Evolutionary conservation across 2,888 invertebrate genomes (phyloP).

Genomic region (Agrilus mali): DNA sequence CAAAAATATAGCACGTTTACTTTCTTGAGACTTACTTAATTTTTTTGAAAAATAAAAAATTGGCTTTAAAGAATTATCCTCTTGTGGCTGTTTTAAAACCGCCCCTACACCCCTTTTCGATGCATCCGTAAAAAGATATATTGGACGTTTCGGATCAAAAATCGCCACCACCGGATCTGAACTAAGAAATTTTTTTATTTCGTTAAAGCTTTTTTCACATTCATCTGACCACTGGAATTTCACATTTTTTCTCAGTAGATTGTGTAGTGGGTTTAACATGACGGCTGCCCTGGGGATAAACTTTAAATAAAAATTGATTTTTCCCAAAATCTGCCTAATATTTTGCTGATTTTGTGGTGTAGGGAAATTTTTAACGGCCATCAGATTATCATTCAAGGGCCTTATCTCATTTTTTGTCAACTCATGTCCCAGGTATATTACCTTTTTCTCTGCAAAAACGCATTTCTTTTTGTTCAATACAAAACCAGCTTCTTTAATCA

Average conservation of each 20-base stretch:
- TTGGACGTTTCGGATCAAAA: constrained; percentile 1
- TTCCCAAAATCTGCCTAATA: background rate
- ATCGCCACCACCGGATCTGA: constrained; percentile 3
- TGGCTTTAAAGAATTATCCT: no score
- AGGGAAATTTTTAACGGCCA: background rate
- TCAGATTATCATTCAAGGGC: background rate
- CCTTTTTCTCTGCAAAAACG: background rate
- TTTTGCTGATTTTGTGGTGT: background rate
- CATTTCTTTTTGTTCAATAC: background rate
- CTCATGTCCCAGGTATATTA: background rate
- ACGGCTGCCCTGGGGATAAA: background rate
- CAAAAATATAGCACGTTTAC: no score
- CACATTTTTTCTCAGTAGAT: constrained; percentile 2
- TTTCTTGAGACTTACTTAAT: no score
- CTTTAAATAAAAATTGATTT: background rate
- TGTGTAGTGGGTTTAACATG: no score
- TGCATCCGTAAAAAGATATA: constrained; percentile 3
- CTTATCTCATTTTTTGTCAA: background rate
- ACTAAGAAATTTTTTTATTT: constrained; percentile 2
- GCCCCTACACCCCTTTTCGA: no score
- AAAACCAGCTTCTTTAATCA: background rate
- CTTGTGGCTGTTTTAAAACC: no score
- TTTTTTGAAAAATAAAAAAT: constrained; percentile 1
- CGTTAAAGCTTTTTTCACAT: background rate
- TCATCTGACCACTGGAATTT: constrained; percentile 2